Base-by-base conservation (phyloP, 2,888 invertebrate genomes). In the Lumbricus terrestris region DNA sequence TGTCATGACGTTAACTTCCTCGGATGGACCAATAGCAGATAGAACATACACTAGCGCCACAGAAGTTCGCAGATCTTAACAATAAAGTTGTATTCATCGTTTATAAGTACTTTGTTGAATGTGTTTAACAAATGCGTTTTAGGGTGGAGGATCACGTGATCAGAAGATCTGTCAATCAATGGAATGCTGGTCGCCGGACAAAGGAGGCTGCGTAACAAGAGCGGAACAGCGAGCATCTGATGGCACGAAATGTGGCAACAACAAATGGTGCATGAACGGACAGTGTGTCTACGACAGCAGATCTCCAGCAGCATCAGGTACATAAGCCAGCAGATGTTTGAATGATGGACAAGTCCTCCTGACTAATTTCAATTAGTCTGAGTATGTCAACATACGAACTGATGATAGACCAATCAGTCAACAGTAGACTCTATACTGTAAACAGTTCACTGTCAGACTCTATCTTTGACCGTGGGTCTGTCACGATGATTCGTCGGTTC, bases 121-220 rank as follows among this genome's bases (percentile, higher is more conserved):
- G 16, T 69, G 69, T 40, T 40, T 40, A 1, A 1, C n/a, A n/a
- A n/a, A 11, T n/a, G 29, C 8, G 29, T 69, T 69, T 29, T n/a
- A 69, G n/a, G 69, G 69, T n/a, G 85, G 83, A 34, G 83, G 85
- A 85, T 85, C 85, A 4, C 34, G 85, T 34, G 85, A 85, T 23
- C 85, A 85, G 85, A 85, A 34, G 34, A 85, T 85, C 92, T 93
- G 93, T 89, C 93, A 92, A 89, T 91, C 92, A 89, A 93, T 93
- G 93, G 92, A 93, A 85, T 93, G 93, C 40, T 93, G 92, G 88
- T 92, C 92, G 89, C 92, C 93, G 5, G 90, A 88, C 88, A 91
- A 92, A n/a, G 91, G 91, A 90, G 92, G 91, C 89, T 93, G 85
- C 35, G 34, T 13, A 1, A 29, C 29, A 18, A 11, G 5, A 1